Percentiles rank a stretch among this genome's conserved stretches.
These are phyloP conservation scores for Pitta sordida DNA, from an alignment of 2,113 vertebrate species.

Conservation along the genomic window DNA sequence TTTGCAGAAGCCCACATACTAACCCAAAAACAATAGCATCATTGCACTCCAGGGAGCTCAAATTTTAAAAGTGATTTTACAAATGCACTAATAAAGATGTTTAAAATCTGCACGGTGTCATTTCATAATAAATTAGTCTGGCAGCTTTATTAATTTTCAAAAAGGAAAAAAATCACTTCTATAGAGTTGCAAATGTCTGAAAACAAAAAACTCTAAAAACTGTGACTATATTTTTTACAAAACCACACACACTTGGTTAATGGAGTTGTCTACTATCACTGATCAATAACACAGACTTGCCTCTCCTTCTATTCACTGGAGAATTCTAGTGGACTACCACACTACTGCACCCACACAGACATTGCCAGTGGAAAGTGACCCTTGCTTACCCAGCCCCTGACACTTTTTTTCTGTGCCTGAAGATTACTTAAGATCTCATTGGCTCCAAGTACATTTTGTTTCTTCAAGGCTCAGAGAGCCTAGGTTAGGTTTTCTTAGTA, in stretches of 20 bases:
- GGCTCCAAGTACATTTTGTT: conserved; percentile 61
- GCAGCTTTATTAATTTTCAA: neutral
- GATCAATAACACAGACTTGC: conserved; percentile 65
- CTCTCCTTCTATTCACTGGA: conserved; percentile 49
- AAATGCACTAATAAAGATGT: neutral
- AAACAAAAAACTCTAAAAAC: conserved; percentile 48
- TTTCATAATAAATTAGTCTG: neutral
- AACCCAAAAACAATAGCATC: neutral
- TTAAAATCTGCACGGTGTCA: neutral
- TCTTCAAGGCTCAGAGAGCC: conserved; percentile 63
- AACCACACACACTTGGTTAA: conserved; percentile 60
- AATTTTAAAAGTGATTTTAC: neutral
- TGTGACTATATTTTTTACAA: conserved; percentile 52
- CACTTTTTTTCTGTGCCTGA: neutral
- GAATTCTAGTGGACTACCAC: neutral
- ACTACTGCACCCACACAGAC: neutral
- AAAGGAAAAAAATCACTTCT: neutral
- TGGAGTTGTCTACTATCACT: conserved; percentile 66
- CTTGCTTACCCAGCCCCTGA: too few species aligned
- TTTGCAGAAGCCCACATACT: neutral
- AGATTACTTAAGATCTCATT: conserved; percentile 41
- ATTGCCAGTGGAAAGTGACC: neutral
- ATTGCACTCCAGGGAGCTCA: neutral
- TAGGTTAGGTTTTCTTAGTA: conserved; percentile 70
- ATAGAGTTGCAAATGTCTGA: neutral